These are phyloP conservation scores for Eupithecia dodoneata DNA, from an alignment of 2,888 invertebrate genomes.

Conservation along the genomic window DNA sequence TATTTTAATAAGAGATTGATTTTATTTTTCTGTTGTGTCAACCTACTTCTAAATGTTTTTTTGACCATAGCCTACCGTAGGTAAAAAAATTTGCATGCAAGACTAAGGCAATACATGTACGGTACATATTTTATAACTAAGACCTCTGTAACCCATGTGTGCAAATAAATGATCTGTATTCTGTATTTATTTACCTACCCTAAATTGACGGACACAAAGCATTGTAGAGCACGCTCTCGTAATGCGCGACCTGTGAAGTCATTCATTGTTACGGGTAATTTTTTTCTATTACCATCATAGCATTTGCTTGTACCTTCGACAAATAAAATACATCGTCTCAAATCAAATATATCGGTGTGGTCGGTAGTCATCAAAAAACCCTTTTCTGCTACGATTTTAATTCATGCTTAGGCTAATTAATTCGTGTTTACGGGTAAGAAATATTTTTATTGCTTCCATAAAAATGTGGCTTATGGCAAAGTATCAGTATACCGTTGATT, in stretches of 20 bases:
- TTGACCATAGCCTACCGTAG: no score
- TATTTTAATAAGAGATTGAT: no score
- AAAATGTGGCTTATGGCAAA: conserved; percentile 41
- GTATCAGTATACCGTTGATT: conserved; percentile 42
- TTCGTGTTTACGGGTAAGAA: conserved; percentile 26
- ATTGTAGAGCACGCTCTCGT: background rate
- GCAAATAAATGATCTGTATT: no score
- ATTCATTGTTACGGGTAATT: background rate
- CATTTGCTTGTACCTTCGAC: background rate
- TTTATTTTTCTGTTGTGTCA: no score
- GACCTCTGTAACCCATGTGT: no score
- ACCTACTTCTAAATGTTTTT: no score
- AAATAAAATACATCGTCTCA: background rate
- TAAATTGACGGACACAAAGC: background rate
- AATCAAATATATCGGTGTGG: background rate
- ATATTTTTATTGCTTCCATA: conserved; percentile 35
- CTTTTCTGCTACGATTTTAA: background rate
- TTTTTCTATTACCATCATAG: background rate
- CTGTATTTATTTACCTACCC: background rate
- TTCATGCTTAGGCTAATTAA: conserved; percentile 12
- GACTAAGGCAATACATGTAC: no score
- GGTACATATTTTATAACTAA: no score
- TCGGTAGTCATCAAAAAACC: background rate
- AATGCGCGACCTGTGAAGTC: background rate
- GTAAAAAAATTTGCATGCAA: no score